Evolutionary conservation across 2,797 vertebrate species (phyloP), one percentile per base, ranked within the genome.

Genomic region (Argyrosomus regius): DNA sequence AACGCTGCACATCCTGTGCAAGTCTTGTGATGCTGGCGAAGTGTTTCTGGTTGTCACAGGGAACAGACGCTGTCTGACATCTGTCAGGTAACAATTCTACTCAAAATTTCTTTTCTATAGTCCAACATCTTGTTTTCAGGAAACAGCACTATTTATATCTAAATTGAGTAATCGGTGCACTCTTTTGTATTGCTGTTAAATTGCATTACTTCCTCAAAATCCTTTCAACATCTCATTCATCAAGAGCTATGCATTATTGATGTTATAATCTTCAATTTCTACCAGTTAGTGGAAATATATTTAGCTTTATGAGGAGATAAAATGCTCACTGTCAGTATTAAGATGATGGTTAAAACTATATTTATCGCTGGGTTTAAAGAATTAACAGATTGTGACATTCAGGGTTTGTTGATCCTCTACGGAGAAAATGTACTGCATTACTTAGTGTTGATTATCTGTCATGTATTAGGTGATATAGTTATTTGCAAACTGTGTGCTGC

Each of bases 1-100:
- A 48, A 80, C 20, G 31, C 75, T 77, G 69, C 62, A 77, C 26
- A 48, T 43, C 24, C 16, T 75, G 81, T 77, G 85, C 62, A 22
- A n/a, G 78, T 91, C 93, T 92, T 91, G 91, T 95, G 94, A 95
- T 91, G 82, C 61, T 58, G 68, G 61, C 1, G 62, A 89, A 80
- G 45, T 57, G 72, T 18, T 35, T 75, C 78, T 70, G 79, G 83
- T 28, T 24, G 64, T 69, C 62, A 31, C 75, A 28, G 67, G 61
- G 86, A 88, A 72, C 72, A 65, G 85, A 89, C 87, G 31, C 68
- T 8, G 56, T 57, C 76, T 35, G 72, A 58, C 75, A 81, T 35
- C 78, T 86, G 54, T 10, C 67, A 94, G 95, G 95, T 95, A 95
- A 92, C 2, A 1, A 41, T 60, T 72, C 50, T 1, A 22, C 52